phyloP scores from a whole-genome alignment of 2,888 invertebrate species.

The Rapana venosa region DNA sequence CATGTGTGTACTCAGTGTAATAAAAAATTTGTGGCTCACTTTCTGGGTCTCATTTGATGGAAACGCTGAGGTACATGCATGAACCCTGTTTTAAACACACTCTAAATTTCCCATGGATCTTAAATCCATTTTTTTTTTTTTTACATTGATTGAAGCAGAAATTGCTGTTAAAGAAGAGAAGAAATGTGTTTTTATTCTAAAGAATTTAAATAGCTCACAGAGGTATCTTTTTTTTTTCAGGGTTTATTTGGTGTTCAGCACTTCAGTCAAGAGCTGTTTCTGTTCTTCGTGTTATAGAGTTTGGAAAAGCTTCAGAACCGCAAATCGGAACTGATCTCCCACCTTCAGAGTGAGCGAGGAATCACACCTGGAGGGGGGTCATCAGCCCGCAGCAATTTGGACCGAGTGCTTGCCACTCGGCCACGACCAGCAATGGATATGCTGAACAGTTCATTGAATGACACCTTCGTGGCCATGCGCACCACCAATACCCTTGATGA shows the following conservation, averaged over 20 bases:
- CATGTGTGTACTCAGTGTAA: constrained; percentile 19
- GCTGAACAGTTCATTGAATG: constrained; percentile 45
- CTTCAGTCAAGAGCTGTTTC: background rate
- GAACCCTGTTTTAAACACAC: constrained; percentile 28
- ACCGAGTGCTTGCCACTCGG: constrained; percentile 21
- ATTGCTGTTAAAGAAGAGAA: background rate
- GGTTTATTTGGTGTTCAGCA: background rate
- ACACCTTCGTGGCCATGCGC: constrained; percentile 50
- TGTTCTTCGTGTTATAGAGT: constrained; percentile 38
- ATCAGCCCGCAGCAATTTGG: constrained; percentile 23
- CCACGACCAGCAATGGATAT: constrained; percentile 5
- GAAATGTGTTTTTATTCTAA: background rate
- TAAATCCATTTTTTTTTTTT: background rate
- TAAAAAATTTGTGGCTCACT: background rate
- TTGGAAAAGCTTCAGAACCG: constrained; percentile 48
- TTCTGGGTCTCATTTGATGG: constrained; percentile 9
- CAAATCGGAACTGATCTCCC: constrained; percentile 48
- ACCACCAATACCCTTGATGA: constrained; percentile 50
- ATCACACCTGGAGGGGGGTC: background rate
- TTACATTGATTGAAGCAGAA: background rate
- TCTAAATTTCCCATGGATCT: background rate
- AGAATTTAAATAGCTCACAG: constrained; percentile 21
- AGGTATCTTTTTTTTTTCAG: constrained; percentile 7
- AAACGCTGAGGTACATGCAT: constrained; percentile 35
- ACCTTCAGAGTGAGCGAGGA: constrained; percentile 38